Percentiles rank a stretch among this genome's conserved stretches.
These are phyloP conservation scores for Drosophila seguyi DNA, from an alignment of 1,140 invertebrate genomes.

Conservation along the genomic window DNA sequence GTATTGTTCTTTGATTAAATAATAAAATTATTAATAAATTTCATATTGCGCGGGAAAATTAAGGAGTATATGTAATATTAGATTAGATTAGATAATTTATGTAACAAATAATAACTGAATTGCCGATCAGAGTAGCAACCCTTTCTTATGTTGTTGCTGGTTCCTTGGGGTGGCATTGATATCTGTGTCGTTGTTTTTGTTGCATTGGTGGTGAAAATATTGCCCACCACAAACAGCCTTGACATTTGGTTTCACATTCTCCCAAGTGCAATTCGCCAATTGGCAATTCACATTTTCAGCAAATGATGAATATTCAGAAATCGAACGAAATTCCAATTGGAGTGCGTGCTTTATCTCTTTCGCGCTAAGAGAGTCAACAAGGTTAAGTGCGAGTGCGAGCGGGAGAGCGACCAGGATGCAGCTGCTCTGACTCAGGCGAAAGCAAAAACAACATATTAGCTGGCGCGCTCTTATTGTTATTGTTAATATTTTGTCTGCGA, in stretches of 20 bases:
- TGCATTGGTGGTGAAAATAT: background rate
- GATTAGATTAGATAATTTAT: background rate
- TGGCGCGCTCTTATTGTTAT: slow-evolving; percentile 45
- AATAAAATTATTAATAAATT: background rate
- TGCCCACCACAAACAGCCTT: slow-evolving; percentile 54
- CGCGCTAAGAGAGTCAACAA: slow-evolving; percentile 67
- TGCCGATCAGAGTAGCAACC: slow-evolving; percentile 1
- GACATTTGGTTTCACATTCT: slow-evolving; percentile 53
- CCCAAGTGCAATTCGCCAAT: slow-evolving; percentile 18
- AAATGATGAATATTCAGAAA: slow-evolving; percentile 43
- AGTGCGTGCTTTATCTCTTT: slow-evolving; percentile 38
- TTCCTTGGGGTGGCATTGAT: slow-evolving; percentile 14
- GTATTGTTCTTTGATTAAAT: background rate
- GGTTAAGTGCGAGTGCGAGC: slow-evolving; percentile 45
- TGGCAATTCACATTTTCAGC: slow-evolving; percentile 20
- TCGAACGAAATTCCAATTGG: slow-evolving; percentile 67
- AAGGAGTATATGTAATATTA: too few relatives aligned
- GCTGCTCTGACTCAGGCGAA: slow-evolving; percentile 30
- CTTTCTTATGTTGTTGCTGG: background rate
- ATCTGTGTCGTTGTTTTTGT: background rate
- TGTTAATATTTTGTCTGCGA: slow-evolving; percentile 72
- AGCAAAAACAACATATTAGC: slow-evolving; percentile 31
- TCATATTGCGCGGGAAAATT: background rate
- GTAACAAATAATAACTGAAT: background rate
- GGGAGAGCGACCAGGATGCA: slow-evolving; percentile 57